Evolutionary conservation across 1,140 invertebrate species (phyloP), one percentile per base, ranked within the genome.

Genomic region (Drosophila arizonae): DNA sequence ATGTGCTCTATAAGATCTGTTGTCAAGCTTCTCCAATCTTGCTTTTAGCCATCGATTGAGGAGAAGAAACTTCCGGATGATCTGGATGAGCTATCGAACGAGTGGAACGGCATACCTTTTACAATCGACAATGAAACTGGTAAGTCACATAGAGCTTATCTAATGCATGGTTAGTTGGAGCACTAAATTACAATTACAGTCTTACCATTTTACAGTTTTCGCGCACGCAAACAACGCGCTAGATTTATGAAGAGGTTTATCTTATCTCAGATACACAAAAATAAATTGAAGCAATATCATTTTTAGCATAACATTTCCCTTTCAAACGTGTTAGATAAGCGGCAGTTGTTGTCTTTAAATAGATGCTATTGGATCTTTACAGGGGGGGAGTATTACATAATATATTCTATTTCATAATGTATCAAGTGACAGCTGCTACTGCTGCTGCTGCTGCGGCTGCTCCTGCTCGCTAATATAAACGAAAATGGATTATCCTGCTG

Each of bases 121-220:
- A 96, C 95, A 62, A 95, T 97, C 58, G 97, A 98, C 92, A 95
- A 95, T 55, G 97, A 98, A 94, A 97, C 97, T 77, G 97, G 97
- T 97, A 91, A 94, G 94, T 93, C 9, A 21, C 50, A 51, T 2
- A 3, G 3, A 60, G 6, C 11, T 60, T 48, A 45, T 48, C 45
- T 33, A 13, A 5, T 33, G 13, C 28, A 33, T 48, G 28, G 26
- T 33, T 48, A 43, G 24, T 11, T 6, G 21, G 5, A 13, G 56
- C 41, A 46, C 41, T 45, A 46, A 58, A 58, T 58, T 30, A 46
- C 56, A 46, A 60, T 24, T 24, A 24, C n/a, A 39, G 11, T 13
- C 3, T 56, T 62, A 30, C 24, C 46, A 46, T 69, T 64, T 57
- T 57, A 57, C 15, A 57, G 39, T 57, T 57, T n/a, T 10, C 4